A percentile compares a stretch with the other conserved stretches of the same genome.
phyloP scores from a whole-genome alignment of 1,140 invertebrate species.

The Nixonia krombeini region DNA sequence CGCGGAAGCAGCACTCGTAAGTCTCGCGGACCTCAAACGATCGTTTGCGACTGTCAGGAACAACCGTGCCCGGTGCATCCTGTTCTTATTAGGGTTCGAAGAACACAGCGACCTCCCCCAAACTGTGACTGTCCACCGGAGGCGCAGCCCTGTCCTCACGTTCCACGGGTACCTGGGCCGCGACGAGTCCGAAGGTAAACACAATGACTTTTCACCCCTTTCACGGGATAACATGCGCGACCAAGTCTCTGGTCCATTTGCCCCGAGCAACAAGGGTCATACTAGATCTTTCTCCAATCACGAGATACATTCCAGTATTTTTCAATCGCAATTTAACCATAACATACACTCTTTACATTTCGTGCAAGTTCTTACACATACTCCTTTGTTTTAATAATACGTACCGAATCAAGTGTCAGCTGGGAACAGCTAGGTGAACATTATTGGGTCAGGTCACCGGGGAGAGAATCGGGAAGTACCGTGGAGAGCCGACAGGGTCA shows the following conservation, averaged over 20 bases:
- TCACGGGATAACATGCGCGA: neutral
- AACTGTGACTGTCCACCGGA: slow-evolving; percentile 66
- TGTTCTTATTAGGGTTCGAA: slow-evolving; percentile 65
- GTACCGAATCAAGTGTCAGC: no score
- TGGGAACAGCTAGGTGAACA: neutral
- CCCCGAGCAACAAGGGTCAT: no score
- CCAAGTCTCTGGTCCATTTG: no score
- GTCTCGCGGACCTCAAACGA: slow-evolving; percentile 63
- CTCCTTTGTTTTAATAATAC: neutral
- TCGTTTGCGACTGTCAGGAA: slow-evolving; percentile 66
- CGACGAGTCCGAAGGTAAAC: slow-evolving; percentile 61
- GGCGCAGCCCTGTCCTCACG: slow-evolving; percentile 61
- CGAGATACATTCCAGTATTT: no score
- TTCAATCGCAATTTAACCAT: no score
- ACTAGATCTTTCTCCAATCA: no score
- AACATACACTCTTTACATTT: no score
- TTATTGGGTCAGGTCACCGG: neutral
- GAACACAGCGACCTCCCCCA: slow-evolving; percentile 52
- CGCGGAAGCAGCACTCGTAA: slow-evolving; percentile 51
- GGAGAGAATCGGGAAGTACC: neutral
- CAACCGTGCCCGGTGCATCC: slow-evolving; percentile 68
- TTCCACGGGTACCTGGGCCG: slow-evolving; percentile 45
- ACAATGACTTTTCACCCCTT: neutral
- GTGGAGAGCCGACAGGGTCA: neutral
- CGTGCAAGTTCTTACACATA: no score